Percentiles rank a stretch among this genome's conserved stretches.
Conservation (phyloP, 2,888 invertebrate genomes). For the Nysson spinosus region DNA sequence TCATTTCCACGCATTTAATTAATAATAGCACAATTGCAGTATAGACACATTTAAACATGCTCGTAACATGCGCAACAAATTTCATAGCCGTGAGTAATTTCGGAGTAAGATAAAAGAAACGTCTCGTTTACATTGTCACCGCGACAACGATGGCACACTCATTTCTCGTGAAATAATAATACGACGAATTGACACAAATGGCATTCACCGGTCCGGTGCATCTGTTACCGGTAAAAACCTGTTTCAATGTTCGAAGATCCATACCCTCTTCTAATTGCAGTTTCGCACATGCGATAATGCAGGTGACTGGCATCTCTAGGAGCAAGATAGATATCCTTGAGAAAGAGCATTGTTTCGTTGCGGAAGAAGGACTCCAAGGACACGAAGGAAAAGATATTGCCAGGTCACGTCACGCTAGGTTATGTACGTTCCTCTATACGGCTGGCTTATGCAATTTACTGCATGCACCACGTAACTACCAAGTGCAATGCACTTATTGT, state of each 20-base stretch:
- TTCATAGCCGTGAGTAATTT: no score
- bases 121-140: neutral
- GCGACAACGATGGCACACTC: conserved; percentile 3
- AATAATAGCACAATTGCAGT: no score
- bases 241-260: neutral
- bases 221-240: conserved; percentile 15
- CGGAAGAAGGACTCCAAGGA: conserved; percentile 32
- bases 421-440: conserved; percentile 14
- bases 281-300: conserved; percentile 23
- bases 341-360: conserved; percentile 43
- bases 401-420: conserved; percentile 24
- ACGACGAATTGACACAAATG: conserved; percentile 11
- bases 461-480: conserved; percentile 28
- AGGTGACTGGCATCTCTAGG: conserved; percentile 31
- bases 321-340: conserved; percentile 32
- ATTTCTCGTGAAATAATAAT: conserved; percentile 15
- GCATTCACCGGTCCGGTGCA: neutral
- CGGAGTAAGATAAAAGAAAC: no score
- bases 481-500: conserved; percentile 24
- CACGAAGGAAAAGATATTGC: conserved; percentile 28
- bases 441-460: conserved; percentile 31
- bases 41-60: no score
- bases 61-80: no score
- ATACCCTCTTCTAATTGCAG: conserved; percentile 29
- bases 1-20: no score